Conservation (phyloP, 2,797 vertebrate genomes). For the Clarias platycephalus region DNA sequence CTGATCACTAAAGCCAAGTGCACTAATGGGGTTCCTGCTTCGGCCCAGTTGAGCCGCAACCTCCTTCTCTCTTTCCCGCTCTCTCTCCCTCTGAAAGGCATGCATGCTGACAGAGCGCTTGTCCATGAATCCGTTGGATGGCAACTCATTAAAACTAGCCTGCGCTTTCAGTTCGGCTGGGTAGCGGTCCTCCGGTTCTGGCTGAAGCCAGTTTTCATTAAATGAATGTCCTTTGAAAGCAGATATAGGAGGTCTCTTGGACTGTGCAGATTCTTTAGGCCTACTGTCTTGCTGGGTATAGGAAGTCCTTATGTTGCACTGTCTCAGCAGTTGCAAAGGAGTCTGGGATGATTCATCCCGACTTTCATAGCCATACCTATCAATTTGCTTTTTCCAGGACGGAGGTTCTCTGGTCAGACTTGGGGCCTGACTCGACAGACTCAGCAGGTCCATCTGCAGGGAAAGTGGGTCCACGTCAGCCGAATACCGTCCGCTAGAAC, state of each 20-base stretch:
- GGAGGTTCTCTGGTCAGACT: slow-evolving; percentile 89
- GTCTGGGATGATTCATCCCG: slow-evolving; percentile 77
- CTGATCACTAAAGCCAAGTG: slow-evolving; percentile 89
- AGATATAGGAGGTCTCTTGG: slow-evolving; percentile 82
- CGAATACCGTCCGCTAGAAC: slow-evolving; percentile 80
- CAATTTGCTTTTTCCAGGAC: slow-evolving; percentile 86
- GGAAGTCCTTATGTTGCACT: slow-evolving; percentile 90
- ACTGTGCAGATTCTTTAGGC: slow-evolving; percentile 80
- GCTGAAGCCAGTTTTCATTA: slow-evolving; percentile 87
- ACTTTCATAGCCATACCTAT: slow-evolving; percentile 81
- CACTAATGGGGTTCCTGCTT: slow-evolving; percentile 90
- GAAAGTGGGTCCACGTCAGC: slow-evolving; percentile 93
- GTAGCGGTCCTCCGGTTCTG: slow-evolving; percentile 84
- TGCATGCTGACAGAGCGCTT: slow-evolving; percentile 88
- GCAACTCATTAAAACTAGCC: slow-evolving; percentile 87
- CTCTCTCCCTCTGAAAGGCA: slow-evolving; percentile 84
- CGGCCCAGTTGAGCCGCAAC: slow-evolving; percentile 78
- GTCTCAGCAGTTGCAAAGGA: slow-evolving; percentile 90
- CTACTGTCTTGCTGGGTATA: slow-evolving; percentile 82
- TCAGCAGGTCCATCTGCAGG: slow-evolving; percentile 96
- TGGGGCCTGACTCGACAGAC: slow-evolving; percentile 92
- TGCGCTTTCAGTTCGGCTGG: slow-evolving; percentile 85
- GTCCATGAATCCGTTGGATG: slow-evolving; percentile 85
- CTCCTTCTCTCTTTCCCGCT: slow-evolving; percentile 78
- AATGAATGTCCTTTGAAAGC: slow-evolving; percentile 86